Percentiles rank a stretch among this genome's conserved stretches.
These are phyloP conservation scores for Synergus laeviventris DNA, from an alignment of 2,888 invertebrate species.

Conservation along the genomic window DNA sequence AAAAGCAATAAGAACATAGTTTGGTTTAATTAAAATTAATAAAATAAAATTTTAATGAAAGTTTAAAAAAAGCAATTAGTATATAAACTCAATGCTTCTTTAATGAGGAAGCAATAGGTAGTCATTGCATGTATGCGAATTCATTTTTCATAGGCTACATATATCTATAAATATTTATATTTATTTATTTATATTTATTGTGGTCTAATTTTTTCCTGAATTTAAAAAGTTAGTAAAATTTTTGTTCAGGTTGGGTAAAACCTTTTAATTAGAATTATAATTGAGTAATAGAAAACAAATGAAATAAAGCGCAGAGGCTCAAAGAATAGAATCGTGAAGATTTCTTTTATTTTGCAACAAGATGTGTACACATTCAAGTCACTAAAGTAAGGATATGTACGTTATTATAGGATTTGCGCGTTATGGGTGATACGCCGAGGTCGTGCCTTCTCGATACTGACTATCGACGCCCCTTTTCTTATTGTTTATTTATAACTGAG, in stretches of 20 bases:
- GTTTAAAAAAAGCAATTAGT: no score
- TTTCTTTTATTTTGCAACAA: slow-evolving; percentile 6
- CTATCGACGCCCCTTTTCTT: slow-evolving; percentile 61
- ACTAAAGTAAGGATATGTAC: slow-evolving; percentile 5
- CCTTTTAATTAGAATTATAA: background rate
- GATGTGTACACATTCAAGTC: background rate
- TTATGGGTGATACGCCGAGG: slow-evolving; percentile 57
- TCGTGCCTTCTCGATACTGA: slow-evolving; percentile 64
- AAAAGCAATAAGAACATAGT: no score
- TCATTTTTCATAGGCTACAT: background rate
- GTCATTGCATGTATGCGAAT: background rate
- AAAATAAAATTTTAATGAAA: no score
- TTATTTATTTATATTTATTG: background rate
- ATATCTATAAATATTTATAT: background rate
- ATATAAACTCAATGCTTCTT: no score
- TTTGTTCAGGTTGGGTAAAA: background rate
- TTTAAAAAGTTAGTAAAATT: background rate
- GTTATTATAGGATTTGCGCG: slow-evolving; percentile 43
- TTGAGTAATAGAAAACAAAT: background rate
- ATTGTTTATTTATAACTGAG: slow-evolving; percentile 62
- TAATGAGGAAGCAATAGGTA: no score
- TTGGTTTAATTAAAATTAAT: no score
- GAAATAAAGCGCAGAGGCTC: background rate
- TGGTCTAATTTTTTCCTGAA: background rate
- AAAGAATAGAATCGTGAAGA: slow-evolving; percentile 6